Base-by-base conservation (phyloP, 2,888 invertebrate species). In the Asteroscopus sphinx region DNA sequence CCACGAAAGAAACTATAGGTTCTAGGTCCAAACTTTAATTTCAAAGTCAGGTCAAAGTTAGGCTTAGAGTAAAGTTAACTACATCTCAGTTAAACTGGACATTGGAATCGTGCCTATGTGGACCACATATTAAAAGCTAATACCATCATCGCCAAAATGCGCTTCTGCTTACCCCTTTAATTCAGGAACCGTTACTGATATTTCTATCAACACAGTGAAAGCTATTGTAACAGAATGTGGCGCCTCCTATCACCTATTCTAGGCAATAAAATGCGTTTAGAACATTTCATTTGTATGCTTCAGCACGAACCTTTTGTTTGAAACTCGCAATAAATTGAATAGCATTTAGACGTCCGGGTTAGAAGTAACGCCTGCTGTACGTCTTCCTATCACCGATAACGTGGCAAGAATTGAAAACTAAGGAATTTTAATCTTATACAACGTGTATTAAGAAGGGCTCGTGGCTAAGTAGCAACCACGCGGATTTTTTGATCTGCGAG, bases 271-370 rank as follows among this genome's bases (percentile, higher is more conserved):
- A 17, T 21, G 17, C 28, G 36, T 45, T 52, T 58, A 52, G 51
- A 67, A 26, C 44, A 45, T 41, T 49, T 32, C 65, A 70, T 70
- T 70, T 52, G 48, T 67, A 67, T 67, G 58, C 71, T 48, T 37
- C 66, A 58, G 28, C 66, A 67, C 71, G 66, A 41, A 58, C 33
- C 15, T 32, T 37, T 58, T 65, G 66, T 70, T 64, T 48, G 32
- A 51, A 32, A 49, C 41, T 37, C 11, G 45, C 41, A 36, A 58
- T 58, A 65, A 64, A 69, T 63, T 52, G 12, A 44, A 51, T 47
- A 37, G 46, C 37, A 41, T 54, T 45, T 44, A 36, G 44, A 49
- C 41, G 44, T 66, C 47, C 51, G 58, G 64, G 51, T 48, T n/a
- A 37, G 0, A 32, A 25, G 46, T 30, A 33, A 37, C 17, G 12